Evolutionary conservation across 2,888 invertebrate genomes (phyloP), one percentile per base, ranked within the genome.

Genomic region (Rhorus exstirpatorius): DNA sequence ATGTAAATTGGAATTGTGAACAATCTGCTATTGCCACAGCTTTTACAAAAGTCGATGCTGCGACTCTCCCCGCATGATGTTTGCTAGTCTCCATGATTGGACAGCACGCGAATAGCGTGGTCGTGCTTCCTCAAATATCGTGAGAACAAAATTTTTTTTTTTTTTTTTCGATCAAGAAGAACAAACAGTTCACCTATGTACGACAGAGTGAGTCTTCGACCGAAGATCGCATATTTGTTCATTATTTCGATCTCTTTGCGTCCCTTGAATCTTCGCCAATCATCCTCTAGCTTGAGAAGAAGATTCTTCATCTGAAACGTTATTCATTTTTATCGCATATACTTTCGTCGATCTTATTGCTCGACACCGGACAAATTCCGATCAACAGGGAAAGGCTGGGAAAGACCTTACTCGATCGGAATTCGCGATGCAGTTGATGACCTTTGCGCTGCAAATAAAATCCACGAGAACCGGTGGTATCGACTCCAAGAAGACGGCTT

Each of bases 401-500:
- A 6, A 6, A 17, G 19, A 19, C 4, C 49, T 70, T 53, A 86
- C 86, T 75, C 81, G 85, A 0, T 65, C 46, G 7, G 77, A 81
- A 35, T 86, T 86, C 1, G 24, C 60, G n/a, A 75, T 24, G 53
- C 76, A 84, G 58, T 86, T 86, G 3, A 86, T 44, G 44, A 80
- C 41, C 38, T 86, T 86, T 0, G 84, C 72, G 10, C 44, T 78
- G 21, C 81, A 81, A 14, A 85, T 51, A 63, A 85, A 81, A 44
- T 84, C 82, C 14, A 84, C 84, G n/a, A 84, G 72, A 41, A 86
- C 83, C 1, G 86, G 81, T 31, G 85, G 86, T 21, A 86, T 67
- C 0, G 86, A 82, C 60, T 86, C 85, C 21, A 86, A 26, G 26
- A 85, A 85, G 19, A 86, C 83, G 65, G 84, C 83, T 41, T 79